Evolutionary conservation across 2,113 vertebrate genomes (phyloP).

Genomic region (Nettapus auritus): DNA sequence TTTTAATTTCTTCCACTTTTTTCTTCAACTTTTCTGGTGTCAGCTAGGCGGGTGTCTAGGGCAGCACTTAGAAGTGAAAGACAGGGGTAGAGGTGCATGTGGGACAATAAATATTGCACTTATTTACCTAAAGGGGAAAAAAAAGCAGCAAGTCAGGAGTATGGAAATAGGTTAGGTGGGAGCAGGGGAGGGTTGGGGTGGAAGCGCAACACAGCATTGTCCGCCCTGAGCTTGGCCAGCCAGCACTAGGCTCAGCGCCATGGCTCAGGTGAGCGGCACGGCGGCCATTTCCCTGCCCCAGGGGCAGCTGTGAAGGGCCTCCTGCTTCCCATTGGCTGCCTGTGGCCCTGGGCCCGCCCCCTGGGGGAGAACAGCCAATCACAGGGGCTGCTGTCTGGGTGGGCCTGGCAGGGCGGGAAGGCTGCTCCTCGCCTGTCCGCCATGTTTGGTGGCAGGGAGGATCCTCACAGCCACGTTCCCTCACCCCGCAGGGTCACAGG

Average conservation of each 20-base stretch:
- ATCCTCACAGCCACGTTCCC: accelerated
- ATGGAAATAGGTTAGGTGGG: background rate
- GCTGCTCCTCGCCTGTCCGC: accelerated
- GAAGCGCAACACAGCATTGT: too few relatives aligned
- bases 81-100: background rate
- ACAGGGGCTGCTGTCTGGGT: too few relatives aligned
- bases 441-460: background rate
- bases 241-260: too few relatives aligned
- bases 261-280: accelerated
- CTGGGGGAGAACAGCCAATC: background rate
- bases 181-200: background rate
- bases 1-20: slow-evolving; percentile 8
- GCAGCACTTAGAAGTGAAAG: background rate
- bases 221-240: too few relatives aligned
- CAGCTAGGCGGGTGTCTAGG: background rate
- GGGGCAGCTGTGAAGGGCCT: background rate
- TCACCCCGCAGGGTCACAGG: too few relatives aligned
- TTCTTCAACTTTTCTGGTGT: background rate
- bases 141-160: background rate
- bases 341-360: accelerated
- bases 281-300: background rate
- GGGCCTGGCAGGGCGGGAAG: background rate
- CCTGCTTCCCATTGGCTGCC: background rate
- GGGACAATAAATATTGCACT: background rate
- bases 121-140: background rate